These are phyloP conservation scores for Salvelinus fontinalis DNA, from an alignment of 2,113 vertebrate genomes.

Conservation along the genomic window DNA sequence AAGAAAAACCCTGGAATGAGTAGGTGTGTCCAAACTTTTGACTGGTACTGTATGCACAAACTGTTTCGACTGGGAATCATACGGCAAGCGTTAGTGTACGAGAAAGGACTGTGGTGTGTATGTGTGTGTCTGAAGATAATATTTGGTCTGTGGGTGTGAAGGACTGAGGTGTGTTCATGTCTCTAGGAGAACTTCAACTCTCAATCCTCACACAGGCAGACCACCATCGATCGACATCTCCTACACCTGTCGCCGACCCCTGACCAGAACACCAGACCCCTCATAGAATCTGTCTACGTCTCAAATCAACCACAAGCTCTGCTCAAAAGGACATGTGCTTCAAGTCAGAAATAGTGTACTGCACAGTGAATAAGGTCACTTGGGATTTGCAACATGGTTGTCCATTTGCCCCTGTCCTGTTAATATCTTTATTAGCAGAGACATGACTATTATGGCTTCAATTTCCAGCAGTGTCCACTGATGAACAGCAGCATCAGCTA, in stretches of 20 bases:
- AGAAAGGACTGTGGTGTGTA: neutral
- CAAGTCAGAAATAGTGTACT: neutral
- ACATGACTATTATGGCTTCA: slow-evolving; percentile 31
- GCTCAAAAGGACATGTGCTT: neutral
- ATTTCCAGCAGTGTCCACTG: slow-evolving; percentile 59
- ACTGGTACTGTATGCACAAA: too few species aligned
- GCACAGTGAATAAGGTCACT: too few species aligned
- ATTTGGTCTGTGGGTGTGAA: neutral
- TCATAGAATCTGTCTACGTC: neutral
- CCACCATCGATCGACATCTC: neutral
- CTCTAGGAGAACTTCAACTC: neutral
- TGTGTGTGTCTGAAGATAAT: neutral
- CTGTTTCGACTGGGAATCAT: too few species aligned
- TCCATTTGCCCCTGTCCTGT: neutral
- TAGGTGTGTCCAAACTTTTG: too few species aligned
- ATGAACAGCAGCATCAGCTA: slow-evolving; percentile 50
- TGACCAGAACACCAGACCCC: neutral
- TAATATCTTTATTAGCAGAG: slow-evolving; percentile 45
- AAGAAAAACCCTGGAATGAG: too few species aligned
- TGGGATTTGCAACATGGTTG: neutral
- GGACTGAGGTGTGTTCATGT: neutral
- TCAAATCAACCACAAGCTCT: neutral
- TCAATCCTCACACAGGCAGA: neutral
- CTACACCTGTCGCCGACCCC: neutral
- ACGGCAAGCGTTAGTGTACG: too few species aligned